These are phyloP conservation scores for Cirrhinus mrigala DNA, from an alignment of 2,797 vertebrate genomes.

Conservation along the genomic window DNA sequence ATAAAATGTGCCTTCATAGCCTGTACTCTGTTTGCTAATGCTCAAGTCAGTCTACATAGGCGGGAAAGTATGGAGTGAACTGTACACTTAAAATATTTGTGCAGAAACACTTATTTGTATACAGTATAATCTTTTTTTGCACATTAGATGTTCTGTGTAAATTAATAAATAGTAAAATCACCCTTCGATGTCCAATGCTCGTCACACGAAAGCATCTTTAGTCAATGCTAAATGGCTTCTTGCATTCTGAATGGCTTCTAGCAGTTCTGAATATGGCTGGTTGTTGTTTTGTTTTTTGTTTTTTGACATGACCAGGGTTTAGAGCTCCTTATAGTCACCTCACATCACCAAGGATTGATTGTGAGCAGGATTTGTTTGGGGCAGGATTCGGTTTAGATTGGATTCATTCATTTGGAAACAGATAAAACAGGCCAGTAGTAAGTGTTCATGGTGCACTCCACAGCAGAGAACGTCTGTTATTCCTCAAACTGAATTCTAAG, in stretches of 20 bases:
- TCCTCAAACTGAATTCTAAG: constrained; percentile 38
- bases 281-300: neutral
- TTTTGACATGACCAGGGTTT: neutral
- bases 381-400: constrained; percentile 40
- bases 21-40: neutral
- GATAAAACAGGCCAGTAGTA: constrained; percentile 39
- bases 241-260: neutral
- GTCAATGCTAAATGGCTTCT: neutral
- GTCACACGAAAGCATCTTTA: neutral
- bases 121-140: neutral
- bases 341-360: constrained; percentile 25
- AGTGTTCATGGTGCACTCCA: constrained; percentile 11
- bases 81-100: neutral
- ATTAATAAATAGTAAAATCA: neutral
- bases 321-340: constrained; percentile 28
- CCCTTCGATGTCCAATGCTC: neutral
- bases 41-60: neutral
- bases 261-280: neutral
- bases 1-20: neutral
- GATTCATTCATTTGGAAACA: constrained; percentile 46
- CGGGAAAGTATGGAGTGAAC: neutral
- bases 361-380: constrained; percentile 37
- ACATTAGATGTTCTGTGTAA: neutral
- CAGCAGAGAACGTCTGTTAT: constrained; percentile 20
- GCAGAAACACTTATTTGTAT: neutral